phyloP scores from a whole-genome alignment of 2,888 invertebrate genomes.

The Allolobophora icterica region DNA sequence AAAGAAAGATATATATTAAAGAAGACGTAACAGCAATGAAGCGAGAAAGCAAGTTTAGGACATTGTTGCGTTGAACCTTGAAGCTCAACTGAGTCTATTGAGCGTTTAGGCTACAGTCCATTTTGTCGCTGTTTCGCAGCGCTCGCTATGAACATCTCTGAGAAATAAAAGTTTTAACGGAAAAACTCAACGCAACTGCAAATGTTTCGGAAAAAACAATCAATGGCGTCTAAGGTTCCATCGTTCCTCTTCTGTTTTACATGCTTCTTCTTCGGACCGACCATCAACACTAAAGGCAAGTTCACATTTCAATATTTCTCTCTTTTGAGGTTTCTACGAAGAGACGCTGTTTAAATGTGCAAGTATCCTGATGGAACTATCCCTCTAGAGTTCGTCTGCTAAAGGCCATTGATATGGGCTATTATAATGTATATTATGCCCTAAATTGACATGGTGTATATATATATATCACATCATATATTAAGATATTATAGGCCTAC shows the following conservation, averaged over 20 bases:
- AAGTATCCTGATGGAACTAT: background rate
- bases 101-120: too few species aligned
- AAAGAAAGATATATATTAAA: background rate
- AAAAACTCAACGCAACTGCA: background rate
- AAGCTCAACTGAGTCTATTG: background rate
- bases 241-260: background rate
- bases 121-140: too few species aligned
- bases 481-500: too few species aligned
- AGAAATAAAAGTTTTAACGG: too few species aligned
- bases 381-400: too few species aligned
- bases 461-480: too few species aligned
- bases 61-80: background rate
- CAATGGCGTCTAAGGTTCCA: background rate
- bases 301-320: background rate
- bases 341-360: too few species aligned
- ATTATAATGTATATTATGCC: too few species aligned
- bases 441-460: too few species aligned
- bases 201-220: background rate
- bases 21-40: background rate
- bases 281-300: constrained; percentile 4
- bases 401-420: too few species aligned
- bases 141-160: background rate
- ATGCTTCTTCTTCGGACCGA: background rate
- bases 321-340: background rate
- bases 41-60: background rate